These are phyloP conservation scores for Lasioglossum oenotherae DNA, from an alignment of 2,888 invertebrate genomes.

Conservation along the genomic window DNA sequence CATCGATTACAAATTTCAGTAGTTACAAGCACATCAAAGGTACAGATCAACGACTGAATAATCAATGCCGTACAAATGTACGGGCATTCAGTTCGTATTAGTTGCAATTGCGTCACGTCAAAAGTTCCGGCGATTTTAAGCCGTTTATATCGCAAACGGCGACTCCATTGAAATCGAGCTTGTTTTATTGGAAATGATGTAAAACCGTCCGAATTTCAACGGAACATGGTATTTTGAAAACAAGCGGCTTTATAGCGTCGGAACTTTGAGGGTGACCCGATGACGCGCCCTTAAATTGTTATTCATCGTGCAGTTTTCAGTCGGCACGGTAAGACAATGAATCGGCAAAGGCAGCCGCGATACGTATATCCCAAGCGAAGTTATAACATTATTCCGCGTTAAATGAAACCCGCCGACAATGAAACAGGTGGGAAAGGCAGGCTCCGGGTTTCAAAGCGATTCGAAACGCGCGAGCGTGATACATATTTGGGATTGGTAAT, in stretches of 20 bases:
- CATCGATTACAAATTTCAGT: not conserved
- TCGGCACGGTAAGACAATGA: slow-evolving; percentile 22
- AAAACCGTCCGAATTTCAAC: not conserved
- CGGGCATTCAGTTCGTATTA: not conserved
- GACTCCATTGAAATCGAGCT: not conserved
- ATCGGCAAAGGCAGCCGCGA: slow-evolving; percentile 27
- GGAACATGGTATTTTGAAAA: not conserved
- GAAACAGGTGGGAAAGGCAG: slow-evolving; percentile 41
- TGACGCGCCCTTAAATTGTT: not conserved
- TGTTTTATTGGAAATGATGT: not conserved
- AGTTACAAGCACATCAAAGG: not conserved
- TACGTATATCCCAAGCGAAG: slow-evolving; percentile 32
- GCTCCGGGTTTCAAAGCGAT: slow-evolving; percentile 53
- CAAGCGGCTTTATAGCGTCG: not conserved
- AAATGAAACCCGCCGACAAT: slow-evolving; percentile 57
- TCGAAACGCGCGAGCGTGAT: slow-evolving; percentile 34
- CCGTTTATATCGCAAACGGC: not conserved
- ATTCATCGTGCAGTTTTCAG: not conserved
- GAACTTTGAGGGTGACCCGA: not conserved
- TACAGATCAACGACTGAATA: not conserved
- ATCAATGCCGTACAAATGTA: not conserved
- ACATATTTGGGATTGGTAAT: slow-evolving; percentile 63
- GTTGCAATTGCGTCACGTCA: not conserved
- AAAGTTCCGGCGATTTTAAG: not conserved
- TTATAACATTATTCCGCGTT: slow-evolving; percentile 58